A percentile compares a stretch with the other conserved stretches of the same genome.
These are phyloP conservation scores for Drosophila ezoana DNA, from an alignment of 2,888 invertebrate genomes.

Conservation along the genomic window DNA sequence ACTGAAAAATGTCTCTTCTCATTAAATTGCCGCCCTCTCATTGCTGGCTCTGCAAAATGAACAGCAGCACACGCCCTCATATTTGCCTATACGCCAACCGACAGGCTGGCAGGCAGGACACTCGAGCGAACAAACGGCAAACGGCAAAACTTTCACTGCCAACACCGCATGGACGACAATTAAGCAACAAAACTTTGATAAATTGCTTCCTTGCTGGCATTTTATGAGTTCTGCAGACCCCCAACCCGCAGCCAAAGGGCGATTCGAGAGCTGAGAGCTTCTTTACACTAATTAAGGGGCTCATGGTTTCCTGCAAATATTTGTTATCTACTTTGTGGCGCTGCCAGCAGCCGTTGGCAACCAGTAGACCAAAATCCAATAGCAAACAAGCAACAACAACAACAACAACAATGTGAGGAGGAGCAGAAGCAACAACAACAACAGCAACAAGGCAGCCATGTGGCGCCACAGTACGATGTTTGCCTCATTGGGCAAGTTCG, in stretches of 20 bases:
- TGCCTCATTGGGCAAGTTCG: slow-evolving; percentile 70
- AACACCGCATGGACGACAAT: slow-evolving; percentile 77
- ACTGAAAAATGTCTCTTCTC: slow-evolving; percentile 48
- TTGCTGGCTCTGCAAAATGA: slow-evolving; percentile 40
- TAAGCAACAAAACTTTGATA: slow-evolving; percentile 82
- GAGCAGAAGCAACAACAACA: slow-evolving; percentile 55
- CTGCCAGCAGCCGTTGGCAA: slow-evolving; percentile 33
- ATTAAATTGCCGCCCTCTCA: slow-evolving; percentile 36
- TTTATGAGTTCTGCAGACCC: slow-evolving; percentile 60
- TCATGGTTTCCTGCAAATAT: slow-evolving; percentile 80
- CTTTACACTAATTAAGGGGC: slow-evolving; percentile 82
- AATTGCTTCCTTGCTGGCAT: slow-evolving; percentile 79
- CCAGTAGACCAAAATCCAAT: slow-evolving; percentile 65
- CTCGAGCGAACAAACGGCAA: slow-evolving; percentile 25
- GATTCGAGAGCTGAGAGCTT: slow-evolving; percentile 50
- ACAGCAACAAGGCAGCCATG: slow-evolving; percentile 67
- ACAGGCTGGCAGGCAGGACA: slow-evolving; percentile 1
- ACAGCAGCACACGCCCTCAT: slow-evolving; percentile 51
- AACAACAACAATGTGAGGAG: neutral
- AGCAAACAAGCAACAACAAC: slow-evolving; percentile 48
- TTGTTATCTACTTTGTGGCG: slow-evolving; percentile 72
- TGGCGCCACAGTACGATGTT: slow-evolving; percentile 66
- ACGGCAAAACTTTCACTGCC: slow-evolving; percentile 61
- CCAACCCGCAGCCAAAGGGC: slow-evolving; percentile 1
- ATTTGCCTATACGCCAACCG: slow-evolving; percentile 12